These are phyloP conservation scores for Argentina silus DNA, from an alignment of 2,797 vertebrate genomes.

Conservation along the genomic window DNA sequence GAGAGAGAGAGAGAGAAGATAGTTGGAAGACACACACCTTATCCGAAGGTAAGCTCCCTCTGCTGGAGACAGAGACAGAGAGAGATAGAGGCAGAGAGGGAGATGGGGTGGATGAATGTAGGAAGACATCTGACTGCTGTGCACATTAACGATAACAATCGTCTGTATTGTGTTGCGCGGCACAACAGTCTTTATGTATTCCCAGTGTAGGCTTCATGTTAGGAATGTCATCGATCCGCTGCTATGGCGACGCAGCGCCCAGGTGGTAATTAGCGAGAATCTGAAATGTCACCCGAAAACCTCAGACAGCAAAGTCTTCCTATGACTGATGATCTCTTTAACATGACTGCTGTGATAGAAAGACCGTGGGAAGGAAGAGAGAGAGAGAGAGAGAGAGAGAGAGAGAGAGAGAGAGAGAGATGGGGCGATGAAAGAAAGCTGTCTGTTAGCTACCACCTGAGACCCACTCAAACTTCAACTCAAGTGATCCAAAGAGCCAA, in stretches of 20 bases:
- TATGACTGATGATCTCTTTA: not conserved
- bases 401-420: conserved; percentile 1
- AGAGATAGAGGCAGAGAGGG: not conserved
- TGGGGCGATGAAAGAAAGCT: too few species aligned
- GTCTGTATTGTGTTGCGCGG: not conserved
- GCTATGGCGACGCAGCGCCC: conserved; percentile 33
- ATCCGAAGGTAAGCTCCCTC: not conserved
- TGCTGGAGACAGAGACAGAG: not conserved
- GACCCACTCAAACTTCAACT: not conserved
- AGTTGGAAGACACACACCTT: not conserved
- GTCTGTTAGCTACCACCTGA: not conserved
- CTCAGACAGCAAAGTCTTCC: not conserved
- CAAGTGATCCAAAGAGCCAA: not conserved
- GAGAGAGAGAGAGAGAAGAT: conserved; percentile 10
- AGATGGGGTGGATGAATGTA: not conserved
- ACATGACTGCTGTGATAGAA: not conserved
- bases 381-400: not conserved
- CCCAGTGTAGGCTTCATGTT: conserved; percentile 28
- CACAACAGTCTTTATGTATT: conserved; percentile 30
- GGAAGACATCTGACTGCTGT: too few species aligned
- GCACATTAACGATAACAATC: too few species aligned
- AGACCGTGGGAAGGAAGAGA: not conserved
- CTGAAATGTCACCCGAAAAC: conserved; percentile 20
- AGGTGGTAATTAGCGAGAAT: conserved; percentile 42
- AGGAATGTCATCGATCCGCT: conserved; percentile 41